Base-by-base conservation (phyloP, 2,113 vertebrate genomes). In the Peromyscus californicus region DNA sequence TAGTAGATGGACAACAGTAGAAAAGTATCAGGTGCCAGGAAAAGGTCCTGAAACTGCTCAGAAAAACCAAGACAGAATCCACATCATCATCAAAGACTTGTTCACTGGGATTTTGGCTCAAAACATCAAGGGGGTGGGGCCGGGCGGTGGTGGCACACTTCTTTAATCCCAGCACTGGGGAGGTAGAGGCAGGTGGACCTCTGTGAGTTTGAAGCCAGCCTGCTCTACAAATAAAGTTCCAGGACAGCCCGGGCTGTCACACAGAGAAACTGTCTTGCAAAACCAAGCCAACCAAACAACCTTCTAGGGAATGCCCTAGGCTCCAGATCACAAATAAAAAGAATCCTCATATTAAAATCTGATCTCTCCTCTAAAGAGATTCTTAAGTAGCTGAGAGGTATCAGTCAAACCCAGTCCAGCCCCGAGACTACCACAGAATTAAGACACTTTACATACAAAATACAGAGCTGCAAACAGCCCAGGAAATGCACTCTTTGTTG, bases 31-130 rank as follows among this genome's bases (percentile, higher is more conserved):
- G 22, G 72, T 82, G 87, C 24, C 48, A 63, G 39, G 86, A 90
- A 69, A 24, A 88, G 42, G 89, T 92, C 33, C 42, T 80, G 65
- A 92, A 96, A 88, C 80, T 83, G 22, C 67, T 90, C 89, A 15
- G 21, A 45, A 94, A 94, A 93, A 93, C 0, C 19, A 97, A 76
- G 29, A 84, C 51, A 93, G 95, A 95, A 86, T 17, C 59, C 70
- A 72, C 22, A 31, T 22, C 36, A 51, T 67, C 19, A 89, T 4
- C 42, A 69, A 93, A 31, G 80, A 86, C 61, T 95, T 70, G 36
- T 83, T 84, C 57, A 48, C 51, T 94, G 86, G 42, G 57, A 51
- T 12, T 26, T 16, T 17, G 42, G 69, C 61, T 92, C 88, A 94
- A 90, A 92, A 84, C 26, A 91, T 91, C 29, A 75, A 51, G 74